A percentile compares a stretch with the other conserved stretches of the same genome.
These are phyloP conservation scores for Typhlichthys eigenmanni DNA, from an alignment of 2,797 vertebrate species.

Conservation along the genomic window DNA sequence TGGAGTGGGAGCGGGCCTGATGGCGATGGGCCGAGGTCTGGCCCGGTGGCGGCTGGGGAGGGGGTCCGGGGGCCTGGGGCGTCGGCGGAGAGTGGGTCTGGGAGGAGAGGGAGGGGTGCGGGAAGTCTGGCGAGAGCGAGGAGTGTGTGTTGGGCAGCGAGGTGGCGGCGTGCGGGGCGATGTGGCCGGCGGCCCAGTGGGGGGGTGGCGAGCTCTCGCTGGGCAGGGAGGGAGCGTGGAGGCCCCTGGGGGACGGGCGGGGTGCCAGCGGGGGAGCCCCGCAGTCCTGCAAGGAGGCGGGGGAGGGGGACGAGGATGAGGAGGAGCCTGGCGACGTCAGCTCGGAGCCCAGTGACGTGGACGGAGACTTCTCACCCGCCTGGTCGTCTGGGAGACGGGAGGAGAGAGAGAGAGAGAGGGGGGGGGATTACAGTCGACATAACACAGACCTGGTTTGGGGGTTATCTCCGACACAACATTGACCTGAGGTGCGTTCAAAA, in stretches of 20 bases:
- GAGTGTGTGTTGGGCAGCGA: conserved; percentile 81
- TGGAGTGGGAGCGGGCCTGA: conserved; percentile 71
- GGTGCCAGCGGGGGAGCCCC: conserved; percentile 78
- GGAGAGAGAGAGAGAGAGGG: conserved; percentile 1
- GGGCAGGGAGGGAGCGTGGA: conserved; percentile 80
- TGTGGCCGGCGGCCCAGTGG: conserved; percentile 79
- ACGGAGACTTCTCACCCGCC: conserved; percentile 78
- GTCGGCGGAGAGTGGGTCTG: conserved; percentile 77
- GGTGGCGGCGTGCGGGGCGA: conserved; percentile 71
- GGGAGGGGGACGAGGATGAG: conserved; percentile 75
- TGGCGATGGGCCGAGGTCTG: conserved; percentile 56
- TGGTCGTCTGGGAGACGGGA: conserved; percentile 74
- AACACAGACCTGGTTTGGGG: too few species aligned
- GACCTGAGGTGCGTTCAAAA: too few species aligned
- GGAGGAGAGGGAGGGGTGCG: conserved; percentile 80
- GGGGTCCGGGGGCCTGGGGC: conserved; percentile 59
- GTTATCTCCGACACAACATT: too few species aligned
- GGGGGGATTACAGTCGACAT: not conserved
- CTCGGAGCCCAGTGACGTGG: conserved; percentile 79
- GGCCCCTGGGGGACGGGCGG: conserved; percentile 82
- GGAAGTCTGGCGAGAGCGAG: conserved; percentile 82
- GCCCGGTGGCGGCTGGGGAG: conserved; percentile 66
- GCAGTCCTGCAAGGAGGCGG: conserved; percentile 77
- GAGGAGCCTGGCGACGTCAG: conserved; percentile 78
- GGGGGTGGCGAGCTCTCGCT: conserved; percentile 80